Base-by-base conservation (phyloP, 2,113 vertebrate genomes). In the Phylloscopus whistleri region DNA sequence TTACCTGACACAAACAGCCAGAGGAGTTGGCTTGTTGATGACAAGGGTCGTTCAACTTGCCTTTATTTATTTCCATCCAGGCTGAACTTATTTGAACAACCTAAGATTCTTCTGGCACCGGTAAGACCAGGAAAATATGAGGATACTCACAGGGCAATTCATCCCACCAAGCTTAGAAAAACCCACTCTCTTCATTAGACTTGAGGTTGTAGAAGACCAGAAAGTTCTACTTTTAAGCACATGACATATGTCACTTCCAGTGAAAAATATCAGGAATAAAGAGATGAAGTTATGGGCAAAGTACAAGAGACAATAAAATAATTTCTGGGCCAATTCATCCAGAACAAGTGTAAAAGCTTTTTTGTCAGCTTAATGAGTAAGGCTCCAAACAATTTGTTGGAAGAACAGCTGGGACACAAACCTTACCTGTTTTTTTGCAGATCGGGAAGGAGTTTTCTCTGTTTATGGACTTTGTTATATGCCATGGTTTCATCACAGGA, bases 171-270 rank as follows among this genome's bases (percentile, higher is more conserved):
- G 13, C 4, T 68, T 39, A 11, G 60, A 63, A 84, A 68, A 7
- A 0, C 9, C 1, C 2, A 6, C 30, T 46, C 9, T 31, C 49
- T 3, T 11, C 11, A 28, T 68, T 48, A 66, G 41, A 67, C 64
- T 17, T n/a, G 53, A 73, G 39, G 23, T 27, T 69, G 44, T 83
- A 52, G 55, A 80, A 41, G 41, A 41, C 13, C 48, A 49, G 28
- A 43, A 62, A 23, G 6, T 66, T n/a, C 19, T 77, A 7, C 76
- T 64, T 84, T 88, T 51, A 60, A 74, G 8, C 43, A 52, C 43
- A 41, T 37, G 44, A 53, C 1, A 2, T 43, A 15, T 18, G 23
- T 73, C 0, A 2, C 17, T 70, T 48, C 26, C 35, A 3, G 2
- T 58, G 37, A 90, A 88, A 52, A 87, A 35, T 31, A 80, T 8